These are phyloP conservation scores for Sebastes steindachneri DNA, from an alignment of 2,797 vertebrate genomes.

Conservation along the genomic window DNA sequence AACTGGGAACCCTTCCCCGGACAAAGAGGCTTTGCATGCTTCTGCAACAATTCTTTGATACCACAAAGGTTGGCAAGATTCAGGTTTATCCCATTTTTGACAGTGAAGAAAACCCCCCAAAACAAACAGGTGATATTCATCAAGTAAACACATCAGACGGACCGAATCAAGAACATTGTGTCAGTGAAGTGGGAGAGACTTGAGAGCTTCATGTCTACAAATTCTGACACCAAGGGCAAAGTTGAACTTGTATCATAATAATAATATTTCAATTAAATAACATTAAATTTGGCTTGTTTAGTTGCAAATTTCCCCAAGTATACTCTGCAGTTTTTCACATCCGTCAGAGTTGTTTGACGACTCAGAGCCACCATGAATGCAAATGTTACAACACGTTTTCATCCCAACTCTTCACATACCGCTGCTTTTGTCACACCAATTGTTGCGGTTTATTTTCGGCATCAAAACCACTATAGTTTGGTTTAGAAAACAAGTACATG, in stretches of 20 bases:
- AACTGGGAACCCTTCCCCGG: not conserved
- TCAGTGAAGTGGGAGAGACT: not conserved
- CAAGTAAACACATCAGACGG: not conserved
- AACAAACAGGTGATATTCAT: not conserved
- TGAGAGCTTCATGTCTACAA: no score
- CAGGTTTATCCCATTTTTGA: no score
- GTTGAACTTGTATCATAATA: not conserved
- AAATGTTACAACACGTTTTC: no score
- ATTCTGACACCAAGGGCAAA: not conserved
- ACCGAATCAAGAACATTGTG: not conserved
- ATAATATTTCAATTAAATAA: not conserved
- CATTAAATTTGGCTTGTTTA: not conserved
- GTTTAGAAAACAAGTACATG: no score
- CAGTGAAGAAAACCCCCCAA: not conserved
- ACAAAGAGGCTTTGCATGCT: not conserved
- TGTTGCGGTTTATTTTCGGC: no score
- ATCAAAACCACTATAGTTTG: no score
- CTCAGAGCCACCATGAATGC: no score
- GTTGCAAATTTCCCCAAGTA: not conserved
- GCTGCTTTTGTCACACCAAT: no score
- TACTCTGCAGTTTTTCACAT: no score
- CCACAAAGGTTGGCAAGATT: not conserved
- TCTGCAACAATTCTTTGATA: not conserved
- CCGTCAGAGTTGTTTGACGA: no score
- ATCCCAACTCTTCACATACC: no score